Base-by-base conservation (phyloP, 2,888 invertebrate species). In the Nephrotoma appendiculata region DNA sequence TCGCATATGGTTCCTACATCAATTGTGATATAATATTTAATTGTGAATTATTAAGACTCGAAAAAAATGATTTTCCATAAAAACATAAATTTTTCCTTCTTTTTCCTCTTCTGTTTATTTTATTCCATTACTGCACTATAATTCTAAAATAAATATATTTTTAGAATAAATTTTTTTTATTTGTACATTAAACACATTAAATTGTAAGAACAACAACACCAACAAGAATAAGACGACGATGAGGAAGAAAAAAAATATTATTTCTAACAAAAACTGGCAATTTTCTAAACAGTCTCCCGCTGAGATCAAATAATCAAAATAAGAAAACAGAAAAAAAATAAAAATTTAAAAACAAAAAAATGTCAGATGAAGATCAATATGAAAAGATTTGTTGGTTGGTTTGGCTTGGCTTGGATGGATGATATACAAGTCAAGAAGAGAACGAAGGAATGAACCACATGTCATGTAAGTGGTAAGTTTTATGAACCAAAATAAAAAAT, bases 281-380 rank as follows among this genome's bases (percentile, higher is more conserved):
- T 86, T 45, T 86, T 86, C 86, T 86, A 86, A 86, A 86, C 86
- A 86, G 86, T 86, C 86, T 86, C 86, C 86, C 48, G 86, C 86
- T 86, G 86, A 86, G 86, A 86, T 86, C 86, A 86, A 86, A 86
- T 86, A 86, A 86, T 86, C 86, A 86, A 45, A 86, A 45, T 31
- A 86, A 48, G 41, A 44, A 86, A 19, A 86, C 41, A 84, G n/a
- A 86, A 84, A 84, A 2, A 84, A 84, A 42, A 42, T 48, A 48
- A 12, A 42, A 43, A 42, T 3, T 48, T 48, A 84, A 42, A 84
- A 43, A 42, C 5, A 84, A 31, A 84, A 43, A 41, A 84, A 84
- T 41, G 43, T 43, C 43, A 42, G 84, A 42, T 84, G 41, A 84
- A 84, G 84, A 42, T 84, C 84, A 84, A 84, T 42, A 84, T 42